Percentiles rank a stretch among this genome's conserved stretches.
These are phyloP conservation scores for Eulemur rufifrons DNA, from an alignment of 2,113 vertebrate genomes.

Conservation along the genomic window DNA sequence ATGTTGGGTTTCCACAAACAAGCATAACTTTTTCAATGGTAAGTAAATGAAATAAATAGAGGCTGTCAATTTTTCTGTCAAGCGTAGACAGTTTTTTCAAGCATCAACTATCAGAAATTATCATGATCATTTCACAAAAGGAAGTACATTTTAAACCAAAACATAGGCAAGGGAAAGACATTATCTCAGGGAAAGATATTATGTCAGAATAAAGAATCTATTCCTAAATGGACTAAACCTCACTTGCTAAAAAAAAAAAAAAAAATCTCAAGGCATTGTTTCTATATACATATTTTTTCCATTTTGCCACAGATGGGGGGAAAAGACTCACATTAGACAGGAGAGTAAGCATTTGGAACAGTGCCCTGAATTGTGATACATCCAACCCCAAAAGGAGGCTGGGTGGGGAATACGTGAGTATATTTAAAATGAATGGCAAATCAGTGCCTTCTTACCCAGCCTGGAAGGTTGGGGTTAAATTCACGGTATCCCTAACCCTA, in stretches of 20 bases:
- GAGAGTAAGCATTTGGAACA: background rate
- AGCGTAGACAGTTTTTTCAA: background rate
- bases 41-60: background rate
- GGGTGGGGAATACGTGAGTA: background rate
- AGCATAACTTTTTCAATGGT: background rate
- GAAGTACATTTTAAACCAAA: background rate
- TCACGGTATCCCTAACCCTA: background rate
- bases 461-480: background rate
- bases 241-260: background rate
- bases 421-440: background rate
- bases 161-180: background rate
- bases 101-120: background rate
- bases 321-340: background rate
- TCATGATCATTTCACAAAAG: background rate
- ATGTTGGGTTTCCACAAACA: background rate
- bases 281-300: background rate
- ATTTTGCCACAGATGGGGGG: background rate
- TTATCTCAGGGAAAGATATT: background rate
- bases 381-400: background rate
- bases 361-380: accelerated
- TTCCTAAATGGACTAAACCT: constrained; percentile 16
- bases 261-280: background rate
- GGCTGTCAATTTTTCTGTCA: background rate
- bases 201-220: constrained; percentile 21
- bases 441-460: background rate